Evolutionary conservation across 2,797 vertebrate genomes (phyloP), one percentile per base, ranked within the genome.

Genomic region (Scleropages formosus): DNA sequence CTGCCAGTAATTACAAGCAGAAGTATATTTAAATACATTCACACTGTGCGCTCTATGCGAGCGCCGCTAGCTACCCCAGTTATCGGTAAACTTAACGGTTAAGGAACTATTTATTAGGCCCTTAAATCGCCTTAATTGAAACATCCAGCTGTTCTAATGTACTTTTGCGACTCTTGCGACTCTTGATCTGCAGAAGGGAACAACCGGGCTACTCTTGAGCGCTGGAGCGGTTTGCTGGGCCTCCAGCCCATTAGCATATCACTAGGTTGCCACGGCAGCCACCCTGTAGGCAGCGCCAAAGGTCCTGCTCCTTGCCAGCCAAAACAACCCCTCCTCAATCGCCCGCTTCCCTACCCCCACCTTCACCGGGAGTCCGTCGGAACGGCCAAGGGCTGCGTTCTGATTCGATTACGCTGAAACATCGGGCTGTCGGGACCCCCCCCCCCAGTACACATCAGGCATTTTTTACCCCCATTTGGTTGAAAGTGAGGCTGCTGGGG

Each of bases 221-320:
- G 4, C 26, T 44, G 13, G 11, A 1, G 31, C 10, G 53, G 18
- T 53, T 13, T 56, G 8, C n/a, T 46, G n/a, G 8, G 56, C 13
- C 53, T 87, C 83, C 86, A 87, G 89, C 87, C 85, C 87, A 90
- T 91, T 92, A 90, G 87, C 90, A 91, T 91, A 85, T 91, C 86
- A 91, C 91, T 91, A 89, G 83, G 89, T 91, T 88, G 81, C 87
- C 84, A 90, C 90, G 81, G 87, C 76, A 89, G 82, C 87, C 49
- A 63, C 7, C 82, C 75, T 86, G 87, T 78, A 86, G 86, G 80
- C 80, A 0, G 70, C 18, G 59, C 77, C 72, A 85, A 86, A 85
- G 80, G 85, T 87, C 86, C 82, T 80, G 79, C 62, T 80, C 77
- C 60, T 60, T 44, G 46, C 24, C 65, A n/a, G n/a, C 77, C 77